Percentiles rank a stretch among this genome's conserved stretches.
Evolutionary conservation across 1,140 invertebrate genomes (phyloP).

Genomic region (Temnothorax longispinosus): DNA sequence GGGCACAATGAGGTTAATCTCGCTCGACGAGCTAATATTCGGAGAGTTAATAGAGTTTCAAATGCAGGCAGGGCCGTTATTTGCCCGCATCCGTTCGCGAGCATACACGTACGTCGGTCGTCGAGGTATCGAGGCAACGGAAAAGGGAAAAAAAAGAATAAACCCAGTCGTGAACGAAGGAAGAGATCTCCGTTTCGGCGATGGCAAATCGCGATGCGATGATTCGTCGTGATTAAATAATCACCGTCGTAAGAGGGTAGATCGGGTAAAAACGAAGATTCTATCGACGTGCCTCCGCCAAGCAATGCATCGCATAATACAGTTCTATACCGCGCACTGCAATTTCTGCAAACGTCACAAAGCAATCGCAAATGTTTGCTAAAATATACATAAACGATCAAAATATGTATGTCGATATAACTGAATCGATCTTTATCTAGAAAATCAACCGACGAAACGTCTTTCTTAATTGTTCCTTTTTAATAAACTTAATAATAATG

Average conservation of each 20-base stretch:
- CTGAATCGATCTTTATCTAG: background rate
- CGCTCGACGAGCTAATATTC: constrained; percentile 86
- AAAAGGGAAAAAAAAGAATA: constrained; percentile 21
- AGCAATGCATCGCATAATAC: too few species aligned
- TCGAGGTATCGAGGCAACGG: constrained; percentile 43
- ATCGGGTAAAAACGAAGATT: background rate
- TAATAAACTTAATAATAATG: background rate
- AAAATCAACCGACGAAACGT: background rate
- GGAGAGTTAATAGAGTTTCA: constrained; percentile 85
- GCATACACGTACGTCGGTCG: constrained; percentile 38
- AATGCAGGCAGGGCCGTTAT: constrained; percentile 81
- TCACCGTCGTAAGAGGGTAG: background rate
- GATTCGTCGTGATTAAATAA: constrained; percentile 23
- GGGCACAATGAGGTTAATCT: constrained; percentile 85
- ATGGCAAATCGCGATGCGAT: constrained; percentile 11
- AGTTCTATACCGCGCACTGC: background rate
- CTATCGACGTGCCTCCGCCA: background rate
- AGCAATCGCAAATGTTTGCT: background rate
- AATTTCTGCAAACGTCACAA: background rate
- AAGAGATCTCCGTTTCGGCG: background rate
- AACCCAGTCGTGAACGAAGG: background rate
- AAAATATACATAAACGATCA: background rate
- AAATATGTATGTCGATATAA: background rate
- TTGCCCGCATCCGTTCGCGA: constrained; percentile 71
- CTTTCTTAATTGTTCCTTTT: background rate